Conservation (phyloP, 2,113 vertebrate genomes). For the Synodontis membranacea region DNA sequence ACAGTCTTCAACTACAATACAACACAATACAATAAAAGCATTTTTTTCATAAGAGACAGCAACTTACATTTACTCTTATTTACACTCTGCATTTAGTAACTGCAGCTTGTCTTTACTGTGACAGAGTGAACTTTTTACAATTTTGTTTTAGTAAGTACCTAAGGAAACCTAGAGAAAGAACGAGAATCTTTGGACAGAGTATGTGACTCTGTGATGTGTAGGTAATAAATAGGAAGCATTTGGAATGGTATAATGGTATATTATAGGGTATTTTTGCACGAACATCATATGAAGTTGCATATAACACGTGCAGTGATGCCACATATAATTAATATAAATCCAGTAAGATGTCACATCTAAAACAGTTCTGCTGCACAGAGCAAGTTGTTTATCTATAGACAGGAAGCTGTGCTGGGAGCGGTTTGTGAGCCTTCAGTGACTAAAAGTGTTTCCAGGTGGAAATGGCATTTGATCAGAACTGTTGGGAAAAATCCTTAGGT, state of each 20-base stretch:
- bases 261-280: not conserved
- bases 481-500: not conserved
- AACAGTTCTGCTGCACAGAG: not conserved
- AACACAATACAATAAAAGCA: not conserved
- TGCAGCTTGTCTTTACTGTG: not conserved
- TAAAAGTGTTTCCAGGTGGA: slow-evolving; percentile 16
- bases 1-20: not conserved
- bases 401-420: not conserved
- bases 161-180: not conserved
- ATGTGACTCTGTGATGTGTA: not conserved
- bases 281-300: not conserved
- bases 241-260: not conserved
- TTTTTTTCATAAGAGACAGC: not conserved
- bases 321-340: not conserved
- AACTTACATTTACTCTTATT: not conserved
- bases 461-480: not conserved
- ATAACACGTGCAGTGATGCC: not conserved
- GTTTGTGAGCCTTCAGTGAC: not conserved
- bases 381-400: not conserved
- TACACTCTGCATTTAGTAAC: slow-evolving; percentile 4
- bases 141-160: not conserved
- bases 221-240: not conserved
- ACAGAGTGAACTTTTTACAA: not conserved
- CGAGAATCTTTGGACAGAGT: not conserved
- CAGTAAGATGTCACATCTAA: not conserved